Evolutionary conservation across 2,888 invertebrate species (phyloP).

Genomic region (Cacoxenus indagator): DNA sequence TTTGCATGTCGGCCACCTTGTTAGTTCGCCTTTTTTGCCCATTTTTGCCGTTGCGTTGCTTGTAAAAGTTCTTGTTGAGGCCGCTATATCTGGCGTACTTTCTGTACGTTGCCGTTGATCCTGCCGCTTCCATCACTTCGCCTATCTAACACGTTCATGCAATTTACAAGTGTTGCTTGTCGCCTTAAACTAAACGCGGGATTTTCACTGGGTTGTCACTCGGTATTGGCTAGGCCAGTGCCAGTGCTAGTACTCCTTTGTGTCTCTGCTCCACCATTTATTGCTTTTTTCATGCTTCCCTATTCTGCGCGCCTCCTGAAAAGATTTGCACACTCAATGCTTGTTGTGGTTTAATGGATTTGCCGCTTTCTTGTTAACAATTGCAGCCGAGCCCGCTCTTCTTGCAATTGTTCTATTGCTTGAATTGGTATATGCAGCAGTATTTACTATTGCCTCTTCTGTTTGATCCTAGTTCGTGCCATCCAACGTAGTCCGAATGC

Average conservation of each 20-base stretch:
- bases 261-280: not conserved
- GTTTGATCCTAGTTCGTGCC: slow-evolving; percentile 45
- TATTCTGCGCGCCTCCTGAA: not conserved
- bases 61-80: no score
- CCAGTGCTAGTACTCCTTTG: not conserved
- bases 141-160: not conserved
- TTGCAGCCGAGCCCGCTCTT: slow-evolving; percentile 43
- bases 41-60: not conserved
- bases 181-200: not conserved
- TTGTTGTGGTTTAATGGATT: slow-evolving; percentile 65
- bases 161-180: not conserved
- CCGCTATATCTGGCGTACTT: no score
- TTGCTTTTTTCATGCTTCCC: not conserved
- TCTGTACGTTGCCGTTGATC: no score
- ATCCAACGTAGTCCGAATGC: slow-evolving; percentile 3
- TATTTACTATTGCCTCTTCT: slow-evolving; percentile 52
- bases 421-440: no score
- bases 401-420: no score
- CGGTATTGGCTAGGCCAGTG: slow-evolving; percentile 19
- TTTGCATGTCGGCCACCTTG: no score
- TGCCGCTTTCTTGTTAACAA: slow-evolving; percentile 63
- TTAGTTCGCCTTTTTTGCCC: no score
- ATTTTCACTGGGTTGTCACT: slow-evolving; percentile 53
- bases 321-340: slow-evolving; percentile 32
- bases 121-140: no score